phyloP scores from a whole-genome alignment of 2,797 vertebrate genomes.

The Muraenolepis orangiensis region DNA sequence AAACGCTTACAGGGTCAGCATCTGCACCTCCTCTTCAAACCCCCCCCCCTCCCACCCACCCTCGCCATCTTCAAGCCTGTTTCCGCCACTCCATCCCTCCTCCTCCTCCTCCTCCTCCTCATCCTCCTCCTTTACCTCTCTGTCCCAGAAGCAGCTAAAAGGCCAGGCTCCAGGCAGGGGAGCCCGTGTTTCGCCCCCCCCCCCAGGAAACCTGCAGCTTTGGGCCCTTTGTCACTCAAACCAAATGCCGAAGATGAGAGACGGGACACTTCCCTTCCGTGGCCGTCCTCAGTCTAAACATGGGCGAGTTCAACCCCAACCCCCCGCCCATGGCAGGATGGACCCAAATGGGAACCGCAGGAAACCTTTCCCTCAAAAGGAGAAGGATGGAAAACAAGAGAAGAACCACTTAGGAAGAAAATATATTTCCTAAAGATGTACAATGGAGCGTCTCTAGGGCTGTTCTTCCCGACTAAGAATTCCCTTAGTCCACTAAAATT shows the following conservation, averaged over 20 bases:
- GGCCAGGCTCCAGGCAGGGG: not conserved
- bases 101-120: slow-evolving; percentile 14
- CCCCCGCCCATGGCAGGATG: too few relatives aligned
- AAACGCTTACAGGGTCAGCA: slow-evolving; percentile 49
- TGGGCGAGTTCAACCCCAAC: not conserved
- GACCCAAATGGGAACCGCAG: too few relatives aligned
- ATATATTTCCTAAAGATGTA: too few relatives aligned
- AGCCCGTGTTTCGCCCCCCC: not conserved
- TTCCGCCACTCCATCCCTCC: slow-evolving; percentile 31
- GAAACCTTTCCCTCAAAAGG: too few relatives aligned
- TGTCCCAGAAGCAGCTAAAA: not conserved
- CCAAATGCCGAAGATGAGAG: not conserved
- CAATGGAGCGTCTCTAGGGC: too few relatives aligned
- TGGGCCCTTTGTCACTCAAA: not conserved
- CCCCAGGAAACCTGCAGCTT: too few relatives aligned
- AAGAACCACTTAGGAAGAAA: too few relatives aligned
- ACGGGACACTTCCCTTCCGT: not conserved
- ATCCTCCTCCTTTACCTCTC: slow-evolving; percentile 2
- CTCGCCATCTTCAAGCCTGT: not conserved
- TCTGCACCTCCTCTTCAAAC: slow-evolving; percentile 21
- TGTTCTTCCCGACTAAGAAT: too few relatives aligned
- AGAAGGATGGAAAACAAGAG: too few relatives aligned
- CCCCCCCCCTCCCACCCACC: slow-evolving; percentile 6
- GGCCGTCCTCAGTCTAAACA: not conserved
- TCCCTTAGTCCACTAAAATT: too few relatives aligned